Conservation (phyloP, 2,888 invertebrate genomes). For the Gymnosoma rotundatum region DNA sequence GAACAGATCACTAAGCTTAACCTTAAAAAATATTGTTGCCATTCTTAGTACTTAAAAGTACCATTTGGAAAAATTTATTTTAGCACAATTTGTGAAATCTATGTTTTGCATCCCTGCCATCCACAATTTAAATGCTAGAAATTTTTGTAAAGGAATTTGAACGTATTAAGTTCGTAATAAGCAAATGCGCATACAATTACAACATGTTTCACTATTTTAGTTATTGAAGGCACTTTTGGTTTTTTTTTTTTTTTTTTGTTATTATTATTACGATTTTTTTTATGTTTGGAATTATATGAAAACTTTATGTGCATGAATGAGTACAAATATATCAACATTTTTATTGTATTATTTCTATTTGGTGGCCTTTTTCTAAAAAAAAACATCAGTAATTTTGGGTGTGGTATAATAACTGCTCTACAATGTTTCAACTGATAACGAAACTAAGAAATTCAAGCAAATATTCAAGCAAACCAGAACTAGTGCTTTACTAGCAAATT, state of each 20-base stretch:
- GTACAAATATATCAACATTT: not conserved
- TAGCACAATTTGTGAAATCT: not conserved
- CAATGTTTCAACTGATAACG: constrained; percentile 40
- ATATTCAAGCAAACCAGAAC: not conserved
- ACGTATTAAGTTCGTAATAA: constrained; percentile 8
- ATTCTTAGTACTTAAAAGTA: no score
- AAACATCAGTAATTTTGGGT: constrained; percentile 23
- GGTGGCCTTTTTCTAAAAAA: constrained; percentile 2
- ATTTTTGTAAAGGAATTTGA: constrained; percentile 6
- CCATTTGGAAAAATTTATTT: no score
- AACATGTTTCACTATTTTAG: constrained; percentile 28
- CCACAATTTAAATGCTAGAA: not conserved
- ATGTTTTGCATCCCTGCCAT: not conserved
- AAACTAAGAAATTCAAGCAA: not conserved
- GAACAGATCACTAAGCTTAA: no score
- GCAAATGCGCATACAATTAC: constrained; percentile 30
- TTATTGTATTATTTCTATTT: not conserved
- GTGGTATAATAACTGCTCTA: constrained; percentile 23
- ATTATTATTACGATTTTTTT: not conserved
- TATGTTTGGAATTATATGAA: not conserved
- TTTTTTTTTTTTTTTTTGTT: not conserved
- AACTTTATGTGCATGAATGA: constrained; percentile 13
- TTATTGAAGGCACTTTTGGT: constrained; percentile 11
- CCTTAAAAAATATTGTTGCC: no score
- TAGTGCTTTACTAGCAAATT: no score